Base-by-base conservation (phyloP, 2,113 vertebrate genomes). In the Helogale parvula region DNA sequence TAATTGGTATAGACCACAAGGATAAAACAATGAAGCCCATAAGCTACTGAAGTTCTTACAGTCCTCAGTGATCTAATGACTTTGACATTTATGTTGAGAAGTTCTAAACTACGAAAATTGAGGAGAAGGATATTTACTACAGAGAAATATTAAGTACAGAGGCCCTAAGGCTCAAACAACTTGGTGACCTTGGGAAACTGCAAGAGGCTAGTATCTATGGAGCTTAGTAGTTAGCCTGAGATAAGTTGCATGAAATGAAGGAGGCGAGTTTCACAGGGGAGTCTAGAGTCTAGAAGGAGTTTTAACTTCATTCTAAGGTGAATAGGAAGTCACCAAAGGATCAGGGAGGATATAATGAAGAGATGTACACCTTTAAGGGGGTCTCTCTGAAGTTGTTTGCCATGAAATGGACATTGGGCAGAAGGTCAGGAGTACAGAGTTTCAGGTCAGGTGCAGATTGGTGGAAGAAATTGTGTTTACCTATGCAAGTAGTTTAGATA, bases 61-160 rank as follows among this genome's bases (percentile, higher is more conserved):
- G 27, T 86, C 66, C 31, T 95, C 38, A 17, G 1, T 77, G 54
- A 93, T 45, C 12, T 79, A 82, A 68, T 93, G 60, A 86, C 52
- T n/a, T 97, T 90, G 82, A 29, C n/a, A 52, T 94, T 68, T 83
- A 47, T 91, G 38, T 5, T 72, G 45, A 69, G 76, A 95, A 52
- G 10, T 63, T 97, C 50, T 86, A 74, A 94, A 72, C 50, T 88
- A n/a, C 27, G 63, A 77, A 93, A 80, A 60, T 31, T 41, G 12
- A 14, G 5, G 27, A 5, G 14, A 52, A 72, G 25, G 45, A 12
- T 72, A 38, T 52, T 97, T 12, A 86, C 19, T 68, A 63, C 45
- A 81, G 63, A 90, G 41, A 88, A 76, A 47, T 25, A 71, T 5
- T 17, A 54, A 45, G 19, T 50, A 47, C n/a, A 85, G 7, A 69